phyloP scores from a whole-genome alignment of 2,888 invertebrate genomes.

The Trichopoda pennipes region DNA sequence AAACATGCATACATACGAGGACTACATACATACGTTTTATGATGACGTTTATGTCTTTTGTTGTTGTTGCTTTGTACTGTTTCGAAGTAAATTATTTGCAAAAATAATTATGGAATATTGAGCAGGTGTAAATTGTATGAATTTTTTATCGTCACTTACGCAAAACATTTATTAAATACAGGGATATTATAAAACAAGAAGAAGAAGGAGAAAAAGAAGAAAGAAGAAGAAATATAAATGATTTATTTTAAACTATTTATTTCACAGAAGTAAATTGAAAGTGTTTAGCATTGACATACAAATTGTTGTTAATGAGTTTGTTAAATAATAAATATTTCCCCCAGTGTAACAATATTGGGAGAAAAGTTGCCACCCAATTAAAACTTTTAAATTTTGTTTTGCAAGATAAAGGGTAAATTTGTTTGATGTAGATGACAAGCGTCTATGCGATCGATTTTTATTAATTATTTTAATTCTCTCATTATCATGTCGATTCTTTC shows the following conservation, averaged over 20 bases:
- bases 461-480: too few relatives aligned
- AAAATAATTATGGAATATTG: constrained; percentile 68
- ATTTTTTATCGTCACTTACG: constrained; percentile 57
- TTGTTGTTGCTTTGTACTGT: not conserved
- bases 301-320: not conserved
- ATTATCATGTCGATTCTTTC: too few relatives aligned
- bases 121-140: constrained; percentile 70
- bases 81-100: constrained; percentile 5
- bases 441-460: too few relatives aligned
- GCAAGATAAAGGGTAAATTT: too few relatives aligned
- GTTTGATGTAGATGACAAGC: too few relatives aligned
- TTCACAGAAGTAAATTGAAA: not conserved
- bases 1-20: not conserved
- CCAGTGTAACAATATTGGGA: too few relatives aligned
- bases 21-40: not conserved
- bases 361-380: too few relatives aligned
- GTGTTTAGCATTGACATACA: not conserved
- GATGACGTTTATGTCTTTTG: not conserved
- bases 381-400: too few relatives aligned
- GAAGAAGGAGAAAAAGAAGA: not conserved
- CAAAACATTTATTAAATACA: constrained; percentile 30
- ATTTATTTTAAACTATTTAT: not conserved
- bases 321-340: too few relatives aligned
- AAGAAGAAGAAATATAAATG: not conserved
- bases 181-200: not conserved